Evolutionary conservation across 30 jellyfish, hydroid and myxozoan genomes (phyloP).

Genomic region (Calvadosia cruxmelitensis): DNA sequence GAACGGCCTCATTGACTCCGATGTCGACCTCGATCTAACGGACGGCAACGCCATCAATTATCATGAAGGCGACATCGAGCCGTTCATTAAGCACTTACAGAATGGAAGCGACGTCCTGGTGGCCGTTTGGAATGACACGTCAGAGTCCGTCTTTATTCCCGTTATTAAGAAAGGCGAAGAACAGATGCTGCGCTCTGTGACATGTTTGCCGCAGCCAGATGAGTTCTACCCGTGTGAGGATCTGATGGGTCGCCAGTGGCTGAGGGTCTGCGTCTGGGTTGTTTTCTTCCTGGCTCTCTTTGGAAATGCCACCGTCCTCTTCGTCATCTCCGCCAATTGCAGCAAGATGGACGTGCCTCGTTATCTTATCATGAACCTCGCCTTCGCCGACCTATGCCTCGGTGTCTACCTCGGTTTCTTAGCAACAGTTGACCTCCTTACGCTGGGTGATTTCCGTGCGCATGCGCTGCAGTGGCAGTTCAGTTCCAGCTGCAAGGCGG

Average conservation of each 20-base stretch:
- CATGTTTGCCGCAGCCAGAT: conserved; percentile 75
- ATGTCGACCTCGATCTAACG: conserved; percentile 5
- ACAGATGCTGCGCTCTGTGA: neutral
- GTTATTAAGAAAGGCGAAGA: neutral
- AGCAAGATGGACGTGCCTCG: conserved; percentile 77
- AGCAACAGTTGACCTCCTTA: conserved; percentile 60
- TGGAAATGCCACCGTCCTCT: conserved; percentile 70
- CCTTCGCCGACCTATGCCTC: conserved; percentile 78
- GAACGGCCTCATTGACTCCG: conserved; percentile 18
- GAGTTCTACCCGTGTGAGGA: conserved; percentile 97
- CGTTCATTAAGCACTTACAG: conserved; percentile 12
- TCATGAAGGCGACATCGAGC: conserved; percentile 25
- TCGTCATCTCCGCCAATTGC: conserved; percentile 51
- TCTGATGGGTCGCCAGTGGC: conserved; percentile 85
- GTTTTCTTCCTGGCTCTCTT: conserved; percentile 76
- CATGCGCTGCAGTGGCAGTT: conserved; percentile 93
- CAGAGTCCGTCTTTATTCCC: neutral
- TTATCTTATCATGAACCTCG: conserved; percentile 64
- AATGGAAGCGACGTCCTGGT: conserved; percentile 5
- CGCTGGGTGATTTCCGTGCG: conserved; percentile 88
- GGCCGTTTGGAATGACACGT: neutral
- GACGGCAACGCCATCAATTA: conserved; percentile 11
- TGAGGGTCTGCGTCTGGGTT: conserved; percentile 88
- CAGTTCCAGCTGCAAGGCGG: conserved; percentile 67
- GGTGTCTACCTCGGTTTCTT: conserved; percentile 72